A percentile compares a stretch with the other conserved stretches of the same genome.
These are phyloP conservation scores for Guaruba guarouba DNA, from an alignment of 2,113 vertebrate species.

Conservation along the genomic window DNA sequence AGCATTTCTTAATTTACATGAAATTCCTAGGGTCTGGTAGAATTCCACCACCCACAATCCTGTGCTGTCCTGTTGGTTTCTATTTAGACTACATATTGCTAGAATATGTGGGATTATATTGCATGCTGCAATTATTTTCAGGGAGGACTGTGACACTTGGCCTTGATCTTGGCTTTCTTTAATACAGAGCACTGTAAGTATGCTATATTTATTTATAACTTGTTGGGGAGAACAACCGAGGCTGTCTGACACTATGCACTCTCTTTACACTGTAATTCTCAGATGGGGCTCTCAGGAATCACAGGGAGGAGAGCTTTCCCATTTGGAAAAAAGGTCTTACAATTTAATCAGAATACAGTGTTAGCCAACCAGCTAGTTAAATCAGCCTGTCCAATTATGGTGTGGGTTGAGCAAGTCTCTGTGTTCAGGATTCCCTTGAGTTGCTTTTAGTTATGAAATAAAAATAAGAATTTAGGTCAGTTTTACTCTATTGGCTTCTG, in stretches of 20 bases:
- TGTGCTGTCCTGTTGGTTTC: background rate
- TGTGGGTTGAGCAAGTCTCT: constrained; percentile 26
- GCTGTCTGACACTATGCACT: constrained; percentile 2
- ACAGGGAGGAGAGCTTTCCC: background rate
- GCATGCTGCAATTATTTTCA: constrained; percentile 50
- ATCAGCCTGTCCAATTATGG: constrained; percentile 24
- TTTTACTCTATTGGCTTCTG: background rate
- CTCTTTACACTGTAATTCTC: constrained; percentile 7
- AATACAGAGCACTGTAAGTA: background rate
- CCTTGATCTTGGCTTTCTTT: constrained; percentile 59
- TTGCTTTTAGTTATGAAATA: constrained; percentile 48
- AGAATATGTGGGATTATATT: constrained; percentile 19
- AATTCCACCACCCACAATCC: constrained; percentile 3
- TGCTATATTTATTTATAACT: constrained; percentile 62
- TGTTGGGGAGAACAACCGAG: background rate
- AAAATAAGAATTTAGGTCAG: constrained; percentile 47
- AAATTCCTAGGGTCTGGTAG: constrained; percentile 27
- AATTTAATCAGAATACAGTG: constrained; percentile 35
- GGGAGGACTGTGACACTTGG: constrained; percentile 48
- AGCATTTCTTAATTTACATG: constrained; percentile 29
- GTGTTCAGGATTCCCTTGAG: constrained; percentile 23
- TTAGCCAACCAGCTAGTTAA: constrained; percentile 30
- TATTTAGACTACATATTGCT: constrained; percentile 37
- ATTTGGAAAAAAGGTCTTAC: constrained; percentile 28
- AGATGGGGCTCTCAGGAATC: background rate